A percentile compares a stretch with the other conserved stretches of the same genome.
These are phyloP conservation scores for Eupeodes luniger DNA, from an alignment of 2,888 invertebrate species.

Conservation along the genomic window DNA sequence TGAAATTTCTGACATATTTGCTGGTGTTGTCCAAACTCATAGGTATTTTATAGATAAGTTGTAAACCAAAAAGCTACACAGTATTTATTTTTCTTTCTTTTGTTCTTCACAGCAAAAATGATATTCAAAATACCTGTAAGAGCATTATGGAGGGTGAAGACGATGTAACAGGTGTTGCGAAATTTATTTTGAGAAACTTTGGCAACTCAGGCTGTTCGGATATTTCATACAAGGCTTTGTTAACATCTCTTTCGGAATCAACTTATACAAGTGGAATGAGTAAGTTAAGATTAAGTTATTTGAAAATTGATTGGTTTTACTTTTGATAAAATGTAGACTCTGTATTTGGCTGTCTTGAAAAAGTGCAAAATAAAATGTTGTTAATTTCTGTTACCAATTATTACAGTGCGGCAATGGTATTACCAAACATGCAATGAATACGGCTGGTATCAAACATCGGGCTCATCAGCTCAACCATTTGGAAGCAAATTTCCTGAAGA, in stretches of 20 bases:
- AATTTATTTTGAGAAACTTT: constrained; percentile 76
- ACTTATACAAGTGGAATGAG: constrained; percentile 76
- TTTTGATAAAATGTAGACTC: no score
- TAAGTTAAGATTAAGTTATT: constrained; percentile 59
- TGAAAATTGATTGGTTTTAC: no score
- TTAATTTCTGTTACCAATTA: neutral
- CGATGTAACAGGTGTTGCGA: constrained; percentile 80
- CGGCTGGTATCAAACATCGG: constrained; percentile 92
- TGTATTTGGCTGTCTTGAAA: no score
- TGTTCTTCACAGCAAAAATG: constrained; percentile 75
- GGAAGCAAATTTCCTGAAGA: constrained; percentile 81
- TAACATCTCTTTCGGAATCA: constrained; percentile 77
- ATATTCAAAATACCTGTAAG: constrained; percentile 78
- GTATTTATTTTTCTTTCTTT: neutral
- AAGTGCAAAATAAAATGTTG: no score
- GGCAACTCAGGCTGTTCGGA: constrained; percentile 78
- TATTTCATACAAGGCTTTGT: constrained; percentile 77
- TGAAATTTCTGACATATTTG: constrained; percentile 80
- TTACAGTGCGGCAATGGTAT: constrained; percentile 89
- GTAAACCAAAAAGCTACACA: neutral
- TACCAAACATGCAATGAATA: constrained; percentile 95
- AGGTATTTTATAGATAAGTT: constrained; percentile 70
- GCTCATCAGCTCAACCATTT: constrained; percentile 86
- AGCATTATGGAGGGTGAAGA: constrained; percentile 78
- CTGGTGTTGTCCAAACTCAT: constrained; percentile 81